Base-by-base conservation (phyloP, 2,888 invertebrate species). In the Rhimphoctona megacephalus region DNA sequence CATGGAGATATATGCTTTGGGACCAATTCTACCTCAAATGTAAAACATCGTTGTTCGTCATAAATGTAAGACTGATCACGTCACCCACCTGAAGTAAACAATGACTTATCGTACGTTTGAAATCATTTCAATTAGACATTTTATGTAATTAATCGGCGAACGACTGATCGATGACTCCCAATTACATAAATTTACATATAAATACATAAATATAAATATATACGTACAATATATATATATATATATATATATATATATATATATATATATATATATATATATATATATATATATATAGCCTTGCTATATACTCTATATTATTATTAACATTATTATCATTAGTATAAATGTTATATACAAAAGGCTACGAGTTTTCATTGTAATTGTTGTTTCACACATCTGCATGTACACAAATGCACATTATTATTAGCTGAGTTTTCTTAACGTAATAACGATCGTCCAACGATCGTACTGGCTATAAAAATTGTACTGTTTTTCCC, bases 11-110 rank as follows among this genome's bases (percentile, higher is more conserved):
- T 89, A 84, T 87, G 57, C 83, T 79, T 81, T 87, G 88, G 85
- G 87, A 89, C 86, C 88, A 89, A 87, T 49, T 83, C 90, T 89
- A 89, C 90, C 90, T 90, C 90, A 89, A 88, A 69, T 87, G 88
- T 89, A 87, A 88, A 88, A 87, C 84, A 85, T 87, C 84, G 76
- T 72, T 69, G 86, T 88, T 89, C 82, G 81, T 70, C 81, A 81
- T 87, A 86, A 84, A 46, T 85, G 80, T 89, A 89, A 90, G 90
- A 90, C 90, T 90, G 89, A 90, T 87, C 85, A 61, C 61, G 78
- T 81, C 78, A 83, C 80, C 85, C 83, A 84, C 86, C 85, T 82
- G 64, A 81, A 54, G 61, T 77, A 82, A 84, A 80, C 74, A 57
- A 81, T 69, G 54, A 87, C 77, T 81, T 83, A 67, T 81, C 79